Evolutionary conservation across 2,888 invertebrate genomes (phyloP).

Genomic region (Tanypteryx hageni): DNA sequence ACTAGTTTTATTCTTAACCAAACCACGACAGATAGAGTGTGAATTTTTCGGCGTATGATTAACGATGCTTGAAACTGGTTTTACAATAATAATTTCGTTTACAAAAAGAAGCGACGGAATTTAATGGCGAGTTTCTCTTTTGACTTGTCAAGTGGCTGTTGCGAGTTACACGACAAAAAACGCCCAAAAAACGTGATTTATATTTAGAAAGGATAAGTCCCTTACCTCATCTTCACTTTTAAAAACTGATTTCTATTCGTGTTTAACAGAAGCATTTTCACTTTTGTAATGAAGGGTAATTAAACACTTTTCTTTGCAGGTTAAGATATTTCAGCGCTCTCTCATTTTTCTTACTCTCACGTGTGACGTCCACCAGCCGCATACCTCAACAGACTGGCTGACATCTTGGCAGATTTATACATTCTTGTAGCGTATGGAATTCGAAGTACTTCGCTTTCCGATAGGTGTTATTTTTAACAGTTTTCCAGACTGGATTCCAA

Average conservation of each 20-base stretch:
- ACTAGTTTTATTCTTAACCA: no score
- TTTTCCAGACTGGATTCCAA: no score
- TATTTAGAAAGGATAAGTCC: background rate
- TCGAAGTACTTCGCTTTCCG: background rate
- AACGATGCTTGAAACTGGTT: no score
- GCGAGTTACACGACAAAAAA: background rate
- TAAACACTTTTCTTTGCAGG: background rate
- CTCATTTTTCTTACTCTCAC: background rate
- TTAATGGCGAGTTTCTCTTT: no score
- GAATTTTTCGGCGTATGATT: no score
- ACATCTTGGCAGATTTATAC: slow-evolving; percentile 17
- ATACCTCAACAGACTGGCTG: background rate
- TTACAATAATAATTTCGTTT: no score
- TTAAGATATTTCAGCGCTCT: background rate
- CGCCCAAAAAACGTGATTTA: background rate
- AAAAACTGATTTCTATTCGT: background rate
- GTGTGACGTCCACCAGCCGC: background rate
- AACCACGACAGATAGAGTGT: no score
- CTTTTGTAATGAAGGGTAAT: background rate
- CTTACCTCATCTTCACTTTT: no score
- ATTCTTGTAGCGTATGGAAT: background rate
- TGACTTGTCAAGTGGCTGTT: background rate
- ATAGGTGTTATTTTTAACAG: background rate
- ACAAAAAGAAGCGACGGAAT: no score
- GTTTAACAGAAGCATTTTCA: background rate